Percentiles rank a stretch among this genome's conserved stretches.
These are phyloP conservation scores for Ips typographus DNA, from an alignment of 1,140 invertebrate genomes.

Conservation along the genomic window DNA sequence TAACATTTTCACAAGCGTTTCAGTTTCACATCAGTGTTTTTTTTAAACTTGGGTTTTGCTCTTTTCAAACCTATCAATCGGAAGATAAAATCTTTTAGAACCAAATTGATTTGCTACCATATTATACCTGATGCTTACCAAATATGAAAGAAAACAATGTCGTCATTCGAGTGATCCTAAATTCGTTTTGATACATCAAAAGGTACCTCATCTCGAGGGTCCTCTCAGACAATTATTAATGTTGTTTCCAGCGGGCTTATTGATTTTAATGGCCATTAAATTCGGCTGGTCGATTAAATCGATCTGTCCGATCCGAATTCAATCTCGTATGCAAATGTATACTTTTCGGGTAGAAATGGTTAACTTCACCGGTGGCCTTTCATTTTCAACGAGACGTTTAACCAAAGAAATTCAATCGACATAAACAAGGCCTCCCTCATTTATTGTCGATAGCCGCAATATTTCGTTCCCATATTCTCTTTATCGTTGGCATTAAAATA, in stretches of 20 bases:
- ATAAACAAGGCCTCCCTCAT: slow-evolving; percentile 1
- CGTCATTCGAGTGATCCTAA: background rate
- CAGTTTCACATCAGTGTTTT: no score
- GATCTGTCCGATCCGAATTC: slow-evolving; percentile 5
- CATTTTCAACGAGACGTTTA: background rate
- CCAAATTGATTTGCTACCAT: no score
- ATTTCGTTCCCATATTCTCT: no score
- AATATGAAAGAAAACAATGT: no score
- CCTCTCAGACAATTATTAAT: slow-evolving; percentile 18
- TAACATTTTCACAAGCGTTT: no score
- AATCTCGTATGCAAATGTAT: slow-evolving; percentile 11
- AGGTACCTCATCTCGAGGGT: background rate
- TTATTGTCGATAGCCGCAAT: background rate
- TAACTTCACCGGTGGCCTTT: background rate
- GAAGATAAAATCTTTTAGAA: no score
- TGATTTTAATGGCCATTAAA: slow-evolving; percentile 27
- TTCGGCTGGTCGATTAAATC: slow-evolving; percentile 14
- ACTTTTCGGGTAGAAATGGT: background rate
- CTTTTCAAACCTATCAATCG: no score
- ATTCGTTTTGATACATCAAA: slow-evolving; percentile 9
- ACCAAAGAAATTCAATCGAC: background rate
- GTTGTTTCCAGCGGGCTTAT: slow-evolving; percentile 16
- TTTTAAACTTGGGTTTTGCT: no score
- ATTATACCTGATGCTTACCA: no score
- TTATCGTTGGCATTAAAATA: background rate